Evolutionary conservation across 2,888 invertebrate species (phyloP), one percentile per base, ranked within the genome.

Genomic region (Agrochola lota): DNA sequence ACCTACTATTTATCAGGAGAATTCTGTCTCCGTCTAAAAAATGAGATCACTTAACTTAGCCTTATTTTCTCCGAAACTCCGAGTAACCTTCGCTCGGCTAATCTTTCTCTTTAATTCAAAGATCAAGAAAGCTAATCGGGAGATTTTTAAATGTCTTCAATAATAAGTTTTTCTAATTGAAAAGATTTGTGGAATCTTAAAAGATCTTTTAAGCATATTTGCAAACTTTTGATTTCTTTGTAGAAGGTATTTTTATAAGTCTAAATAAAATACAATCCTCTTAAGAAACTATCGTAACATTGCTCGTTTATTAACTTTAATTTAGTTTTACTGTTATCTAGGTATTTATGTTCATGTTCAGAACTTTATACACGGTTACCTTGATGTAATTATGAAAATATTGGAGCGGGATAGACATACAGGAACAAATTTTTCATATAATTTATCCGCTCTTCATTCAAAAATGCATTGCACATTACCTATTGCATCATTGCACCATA

Each of bases 31-130:
- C 64, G 57, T 6, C 26, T 69, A 78, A 86, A 86, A 83, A 83
- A 83, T 83, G 71, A 52, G 68, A 71, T 52, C 84, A 66, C 62
- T 86, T 86, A 35, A 49, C 68, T 55, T 60, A 11, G 43, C 64
- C 70, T 86, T 72, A 77, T 83, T 86, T 82, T 71, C 84, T 62
- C 68, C n/a, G 35, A 68, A 66, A 46, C 69, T 62, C 35, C 57
- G 71, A 78, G 60, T 46, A 59, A 26, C 12, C 60, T 66, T 62
- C 69, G 20, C 68, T 26, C 43, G 4, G 7, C 83, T 72, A 77
- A 83, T 83, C 84, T 66, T 66, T 70, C 60, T 86, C 52, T 66
- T 86, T 86, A 86, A 83, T 86, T 86, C 79, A 72, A 83, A 83
- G 86, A 86, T 86, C 86, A 86, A 78, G 69, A 69, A 60, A 78